Evolutionary conservation across 2,113 vertebrate genomes (phyloP), one percentile per base, ranked within the genome.

Genomic region (Tretioscincus oriximinensis): DNA sequence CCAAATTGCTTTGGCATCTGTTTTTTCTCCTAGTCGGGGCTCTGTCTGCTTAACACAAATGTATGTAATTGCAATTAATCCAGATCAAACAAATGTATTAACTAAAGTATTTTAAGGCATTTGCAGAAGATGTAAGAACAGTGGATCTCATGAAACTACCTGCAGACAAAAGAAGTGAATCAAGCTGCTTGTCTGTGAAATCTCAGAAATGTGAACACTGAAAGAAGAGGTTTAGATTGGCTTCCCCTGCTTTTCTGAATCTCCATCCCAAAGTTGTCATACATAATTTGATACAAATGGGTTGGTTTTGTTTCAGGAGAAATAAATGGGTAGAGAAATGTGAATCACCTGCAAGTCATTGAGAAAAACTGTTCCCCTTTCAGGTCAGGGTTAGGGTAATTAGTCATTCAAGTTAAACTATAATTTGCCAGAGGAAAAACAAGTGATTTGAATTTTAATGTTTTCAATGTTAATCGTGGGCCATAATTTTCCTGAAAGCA

Each of bases 251-350:
- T 90, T 54, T 92, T 88, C 88, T 89, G 71, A 90, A 74, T 73
- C 88, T 83, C 76, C 83, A 87, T 92, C 82, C 70, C 83, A 63
- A 91, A 90, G 91, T 77, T 80, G 78, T 91, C 90, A 91, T 90
- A 91, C 88, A 91, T 95, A 94, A 94, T 95, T 94, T 90, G 87
- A 95, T 90, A 91, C 93, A 93, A 95, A 94, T 93, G 90, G 83
- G 79, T 90, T 68, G 64, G 87, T 86, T 90, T 86, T 74, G 54
- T 86, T 93, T 93, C 81, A 79, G 73, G 58, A 85, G 41, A 75
- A 86, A 75, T 58, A 80, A 88, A 73, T 65, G 80, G 76, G 81
- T 0, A 1, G 69, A 88, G 85, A 87, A 85, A 64, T 86, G 78
- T 83, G 82, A 84, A 88, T 91, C 90, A 94, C 92, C 93, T 95